A percentile compares a stretch with the other conserved stretches of the same genome.
phyloP scores from a whole-genome alignment of 2,113 vertebrate genomes.

The Pelecanus crispus region DNA sequence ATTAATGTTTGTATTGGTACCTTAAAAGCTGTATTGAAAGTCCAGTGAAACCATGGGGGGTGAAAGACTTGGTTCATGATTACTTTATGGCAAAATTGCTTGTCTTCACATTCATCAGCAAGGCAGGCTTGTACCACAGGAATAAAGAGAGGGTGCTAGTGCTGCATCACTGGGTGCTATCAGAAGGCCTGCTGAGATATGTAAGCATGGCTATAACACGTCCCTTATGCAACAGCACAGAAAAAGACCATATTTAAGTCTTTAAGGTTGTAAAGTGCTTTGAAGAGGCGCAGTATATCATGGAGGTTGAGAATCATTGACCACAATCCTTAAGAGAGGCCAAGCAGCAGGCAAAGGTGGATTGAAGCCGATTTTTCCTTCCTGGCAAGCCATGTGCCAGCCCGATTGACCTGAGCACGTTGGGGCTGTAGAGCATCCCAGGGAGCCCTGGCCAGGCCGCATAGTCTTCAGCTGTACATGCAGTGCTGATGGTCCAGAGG shows the following conservation, averaged over 20 bases:
- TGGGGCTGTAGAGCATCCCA: background rate
- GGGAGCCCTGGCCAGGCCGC: background rate
- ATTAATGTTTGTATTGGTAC: background rate
- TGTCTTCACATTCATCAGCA: background rate
- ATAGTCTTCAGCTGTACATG: background rate
- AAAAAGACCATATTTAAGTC: background rate
- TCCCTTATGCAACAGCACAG: background rate
- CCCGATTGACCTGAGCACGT: fast-evolving
- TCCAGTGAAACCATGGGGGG: background rate
- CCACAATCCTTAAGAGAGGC: background rate
- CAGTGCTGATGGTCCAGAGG: background rate
- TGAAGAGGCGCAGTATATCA: background rate
- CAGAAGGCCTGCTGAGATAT: background rate
- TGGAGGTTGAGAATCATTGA: background rate
- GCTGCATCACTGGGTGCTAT: background rate
- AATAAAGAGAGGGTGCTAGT: background rate
- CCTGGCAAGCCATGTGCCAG: background rate
- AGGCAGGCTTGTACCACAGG: background rate
- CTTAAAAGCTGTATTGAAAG: background rate
- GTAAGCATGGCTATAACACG: background rate
- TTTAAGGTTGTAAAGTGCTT: background rate
- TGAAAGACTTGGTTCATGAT: background rate
- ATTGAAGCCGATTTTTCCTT: background rate
- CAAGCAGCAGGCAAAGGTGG: background rate
- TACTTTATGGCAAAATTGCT: background rate